Conservation (phyloP, 92 coral and sea anemone species). For the Palythoa caribaeorum region DNA sequence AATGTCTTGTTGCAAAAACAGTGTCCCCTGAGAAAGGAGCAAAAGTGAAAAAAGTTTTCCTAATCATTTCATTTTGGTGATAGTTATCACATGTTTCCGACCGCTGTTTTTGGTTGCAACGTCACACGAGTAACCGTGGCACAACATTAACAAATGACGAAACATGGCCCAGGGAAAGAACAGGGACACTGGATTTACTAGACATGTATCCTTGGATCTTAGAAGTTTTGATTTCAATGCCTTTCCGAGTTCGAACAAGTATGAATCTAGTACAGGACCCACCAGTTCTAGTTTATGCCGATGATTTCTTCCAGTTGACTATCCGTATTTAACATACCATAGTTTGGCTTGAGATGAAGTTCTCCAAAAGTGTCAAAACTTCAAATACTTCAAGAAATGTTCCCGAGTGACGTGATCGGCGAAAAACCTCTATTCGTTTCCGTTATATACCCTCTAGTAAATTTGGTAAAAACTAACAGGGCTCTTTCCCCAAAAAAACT, state of each 20-base stretch:
- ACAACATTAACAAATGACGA: slow-evolving; percentile 55
- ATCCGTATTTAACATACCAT: slow-evolving; percentile 73
- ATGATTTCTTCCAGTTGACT: slow-evolving; percentile 62
- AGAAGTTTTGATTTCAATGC: slow-evolving; percentile 50
- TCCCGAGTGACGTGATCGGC: too few species aligned
- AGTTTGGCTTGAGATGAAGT: slow-evolving; percentile 55
- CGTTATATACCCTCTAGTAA: too few species aligned
- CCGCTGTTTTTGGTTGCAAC: slow-evolving; percentile 49
- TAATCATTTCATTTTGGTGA: slow-evolving; percentile 63
- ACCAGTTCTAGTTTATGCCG: slow-evolving; percentile 77
- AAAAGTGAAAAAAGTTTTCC: slow-evolving; percentile 68
- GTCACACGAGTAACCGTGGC: slow-evolving; percentile 50
- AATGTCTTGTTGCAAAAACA: slow-evolving; percentile 64
- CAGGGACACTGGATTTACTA: slow-evolving; percentile 61
- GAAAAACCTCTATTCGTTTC: too few species aligned
- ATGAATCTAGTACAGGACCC: slow-evolving; percentile 75
- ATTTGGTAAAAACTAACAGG: too few species aligned
- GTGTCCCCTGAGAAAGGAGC: slow-evolving; percentile 69
- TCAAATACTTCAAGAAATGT: too few species aligned
- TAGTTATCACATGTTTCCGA: slow-evolving; percentile 46
- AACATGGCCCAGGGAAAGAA: slow-evolving; percentile 76
- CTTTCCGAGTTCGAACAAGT: slow-evolving; percentile 70
- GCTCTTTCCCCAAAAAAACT: too few species aligned
- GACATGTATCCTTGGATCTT: slow-evolving; percentile 67
- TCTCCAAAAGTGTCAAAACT: too few species aligned